Base-by-base conservation (phyloP, 2,888 invertebrate genomes). In the Amphipoea oculea region DNA sequence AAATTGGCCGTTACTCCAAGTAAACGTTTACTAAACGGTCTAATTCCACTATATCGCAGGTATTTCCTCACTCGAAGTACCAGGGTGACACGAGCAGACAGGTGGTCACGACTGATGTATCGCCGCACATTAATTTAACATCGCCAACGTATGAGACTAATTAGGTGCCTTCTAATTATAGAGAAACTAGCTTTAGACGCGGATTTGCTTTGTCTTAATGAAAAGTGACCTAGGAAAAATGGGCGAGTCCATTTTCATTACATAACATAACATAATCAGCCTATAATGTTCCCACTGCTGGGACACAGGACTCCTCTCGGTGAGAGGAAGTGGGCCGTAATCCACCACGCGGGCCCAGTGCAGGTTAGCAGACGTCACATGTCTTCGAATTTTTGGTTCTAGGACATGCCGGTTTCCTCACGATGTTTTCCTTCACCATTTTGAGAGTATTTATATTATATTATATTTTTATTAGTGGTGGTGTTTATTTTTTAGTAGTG, bases 21-120 rank as follows among this genome's bases (percentile, higher is more conserved):
- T 63, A 65, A 65, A 20, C 63, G 17, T 36, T 11, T 23, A 23
- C 29, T 29, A 29, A 29, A 29, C 70, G 23, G 51, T 54, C 20
- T 11, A 45, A 14, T 54, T 63, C 54, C 23, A 40, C 40, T 7
- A 65, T 11, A 65, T 5, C 14, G 14, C 62, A 60, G 40, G 51
- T 57, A 70, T 70, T 66, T 84, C 66, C 36, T 54, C 66, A 14
- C 11, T 36, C 29, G 14, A 51, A 6, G 80, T 79, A 84, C 84
- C 57, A 82, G 82, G 82, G 14, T 2, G 84, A 82, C 82, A 82
- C 60, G 73, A 14, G 1, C 36, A 2, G 60, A 29, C 82, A 82
- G 82, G 80, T 82, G 82, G 57, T 51, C 79, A n/a, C 20, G 54
- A 14, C 68, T 82, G 80, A 82, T 65, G 69, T 82, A 84, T 69